These are phyloP conservation scores for Trichosurus vulpecula DNA, from an alignment of 2,797 vertebrate genomes.

Conservation along the genomic window DNA sequence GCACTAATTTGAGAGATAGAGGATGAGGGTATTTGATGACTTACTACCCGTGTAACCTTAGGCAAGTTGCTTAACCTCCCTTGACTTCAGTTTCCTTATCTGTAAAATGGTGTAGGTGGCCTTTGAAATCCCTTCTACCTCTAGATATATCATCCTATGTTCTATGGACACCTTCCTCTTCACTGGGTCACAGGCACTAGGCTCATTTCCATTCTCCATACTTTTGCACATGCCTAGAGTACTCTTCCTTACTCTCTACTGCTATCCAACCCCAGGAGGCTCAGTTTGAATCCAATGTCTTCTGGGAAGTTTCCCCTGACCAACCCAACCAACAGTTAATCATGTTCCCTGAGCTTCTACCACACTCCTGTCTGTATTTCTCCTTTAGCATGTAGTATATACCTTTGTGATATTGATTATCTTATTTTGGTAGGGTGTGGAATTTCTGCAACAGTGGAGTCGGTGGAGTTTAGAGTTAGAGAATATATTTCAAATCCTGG, in stretches of 20 bases:
- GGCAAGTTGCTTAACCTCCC: not conserved
- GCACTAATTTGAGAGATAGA: not conserved
- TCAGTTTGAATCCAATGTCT: not conserved
- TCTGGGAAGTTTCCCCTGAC: not conserved
- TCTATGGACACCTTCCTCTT: not conserved
- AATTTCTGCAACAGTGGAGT: not conserved
- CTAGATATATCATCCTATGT: not conserved
- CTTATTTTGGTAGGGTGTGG: not conserved
- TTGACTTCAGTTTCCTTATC: not conserved
- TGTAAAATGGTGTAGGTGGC: not conserved
- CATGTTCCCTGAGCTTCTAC: not conserved
- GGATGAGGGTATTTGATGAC: not conserved
- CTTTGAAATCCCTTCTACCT: not conserved
- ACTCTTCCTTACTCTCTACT: not conserved
- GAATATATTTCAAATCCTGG: not conserved
- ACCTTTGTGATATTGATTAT: not conserved
- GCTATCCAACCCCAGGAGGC: not conserved
- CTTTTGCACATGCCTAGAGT: not conserved
- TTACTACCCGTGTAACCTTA: not conserved
- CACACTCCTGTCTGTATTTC: not conserved
- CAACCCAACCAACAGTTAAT: not conserved
- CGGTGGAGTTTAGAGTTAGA: not conserved
- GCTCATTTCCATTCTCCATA: not conserved
- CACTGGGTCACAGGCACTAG: not conserved
- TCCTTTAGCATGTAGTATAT: not conserved